Percentiles rank a stretch among this genome's conserved stretches.
These are phyloP conservation scores for Pterocles orientalis DNA, from an alignment of 2,113 vertebrate species.

Conservation along the genomic window DNA sequence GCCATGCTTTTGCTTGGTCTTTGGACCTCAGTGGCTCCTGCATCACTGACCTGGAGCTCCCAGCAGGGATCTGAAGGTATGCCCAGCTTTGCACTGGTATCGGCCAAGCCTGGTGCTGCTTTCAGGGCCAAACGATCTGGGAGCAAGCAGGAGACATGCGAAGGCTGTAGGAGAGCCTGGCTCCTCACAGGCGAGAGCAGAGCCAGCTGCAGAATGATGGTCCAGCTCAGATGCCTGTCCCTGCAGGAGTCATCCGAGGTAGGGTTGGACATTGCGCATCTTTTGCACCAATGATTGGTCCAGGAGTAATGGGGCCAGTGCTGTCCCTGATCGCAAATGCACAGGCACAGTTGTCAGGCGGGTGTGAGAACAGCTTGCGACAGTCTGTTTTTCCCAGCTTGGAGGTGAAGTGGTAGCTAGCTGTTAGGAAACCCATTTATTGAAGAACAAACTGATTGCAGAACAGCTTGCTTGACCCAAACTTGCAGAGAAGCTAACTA, in stretches of 20 bases:
- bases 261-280: rapidly evolving
- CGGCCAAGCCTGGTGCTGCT: neutral
- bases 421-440: neutral
- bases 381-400: neutral
- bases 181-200: rapidly evolving
- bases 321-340: neutral
- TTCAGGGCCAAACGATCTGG: neutral
- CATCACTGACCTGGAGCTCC: neutral
- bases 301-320: rapidly evolving
- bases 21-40: neutral
- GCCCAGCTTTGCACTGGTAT: neutral
- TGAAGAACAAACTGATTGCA: neutral
- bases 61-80: neutral
- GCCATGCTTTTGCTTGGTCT: neutral
- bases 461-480: neutral
- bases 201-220: neutral
- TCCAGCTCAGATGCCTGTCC: neutral
- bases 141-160: neutral
- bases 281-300: neutral
- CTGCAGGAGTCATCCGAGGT: neutral
- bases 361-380: neutral
- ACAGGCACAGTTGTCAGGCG: rapidly evolving
- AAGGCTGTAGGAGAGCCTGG: neutral
- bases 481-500: neutral
- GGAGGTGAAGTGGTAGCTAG: neutral